Evolutionary conservation across 2,888 invertebrate genomes (phyloP), one percentile per base, ranked within the genome.

Genomic region (Dendrolimus houi): DNA sequence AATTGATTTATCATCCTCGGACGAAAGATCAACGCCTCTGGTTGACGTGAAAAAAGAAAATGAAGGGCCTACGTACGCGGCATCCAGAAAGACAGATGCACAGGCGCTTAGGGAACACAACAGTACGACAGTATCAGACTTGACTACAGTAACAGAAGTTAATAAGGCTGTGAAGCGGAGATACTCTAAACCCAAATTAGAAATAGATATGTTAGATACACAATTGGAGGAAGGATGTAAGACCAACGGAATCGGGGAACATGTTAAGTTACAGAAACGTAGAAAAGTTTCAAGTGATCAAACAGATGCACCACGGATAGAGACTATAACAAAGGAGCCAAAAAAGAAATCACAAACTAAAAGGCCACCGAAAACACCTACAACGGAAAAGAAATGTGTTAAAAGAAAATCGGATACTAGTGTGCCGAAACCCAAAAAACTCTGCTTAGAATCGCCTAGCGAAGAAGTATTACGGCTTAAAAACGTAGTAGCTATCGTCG

Each of bases 181-280:
- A 66, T 83, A 87, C 67, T 91, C 91, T 1, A 81, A 79, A 62
- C 86, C 91, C 17, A 91, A 91, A 64, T 65, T 91, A 57, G 91
- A 91, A 60, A 90, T 91, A 9, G 89, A 91, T 61, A 83, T 90
- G 84, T 86, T 85, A 68, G 88, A 91, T 62, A 84, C 84, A 13
- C 86, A 87, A 62, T 79, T 91, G 6, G 88, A 90, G 54, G 89
- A 89, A 53, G 75, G 72, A 56, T 85, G 88, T 65, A 87, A 84
- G 69, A 85, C 90, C 0, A 91, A 91, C 62, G 88, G 91, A 3
- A 91, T 91, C 10, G 90, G 91, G n/a, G 91, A 91, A 64, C 91
- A 91, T 58, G 91, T 91, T 0, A 91, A 92, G 62, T 73, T 91
- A 54, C 87, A 90, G 58, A 92, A 92, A 67, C 84, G 92, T 54